Percentiles rank a stretch among this genome's conserved stretches.
Conservation (phyloP, 2,113 vertebrate genomes). For the Archilochus colubris region DNA sequence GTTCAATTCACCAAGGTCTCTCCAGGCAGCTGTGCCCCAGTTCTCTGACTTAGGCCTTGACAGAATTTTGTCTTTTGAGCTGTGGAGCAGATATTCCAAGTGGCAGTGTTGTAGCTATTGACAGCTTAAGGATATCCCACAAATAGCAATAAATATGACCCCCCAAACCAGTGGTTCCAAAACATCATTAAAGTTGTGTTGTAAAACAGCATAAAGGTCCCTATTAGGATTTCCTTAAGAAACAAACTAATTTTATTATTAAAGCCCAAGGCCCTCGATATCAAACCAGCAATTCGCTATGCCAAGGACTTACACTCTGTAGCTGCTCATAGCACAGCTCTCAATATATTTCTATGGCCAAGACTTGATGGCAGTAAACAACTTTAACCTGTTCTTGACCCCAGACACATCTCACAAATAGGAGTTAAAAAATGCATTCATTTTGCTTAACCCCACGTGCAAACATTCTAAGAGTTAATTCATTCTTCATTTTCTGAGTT, state of each 20-base stretch:
- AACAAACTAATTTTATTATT: conserved; percentile 35
- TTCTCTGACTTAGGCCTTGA: neutral
- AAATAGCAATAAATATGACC: conserved; percentile 4
- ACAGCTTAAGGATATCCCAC: conserved; percentile 24
- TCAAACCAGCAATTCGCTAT: conserved; percentile 33
- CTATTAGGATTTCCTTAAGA: conserved; percentile 39
- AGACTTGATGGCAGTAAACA: conserved; percentile 42
- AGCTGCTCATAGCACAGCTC: conserved; percentile 24
- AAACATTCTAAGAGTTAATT: conserved; percentile 1
- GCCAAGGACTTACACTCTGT: neutral
- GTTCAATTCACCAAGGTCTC: neutral
- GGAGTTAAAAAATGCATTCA: neutral
- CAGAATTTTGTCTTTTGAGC: neutral
- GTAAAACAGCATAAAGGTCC: conserved; percentile 3
- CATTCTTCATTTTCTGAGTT: neutral
- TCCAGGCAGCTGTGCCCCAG: neutral
- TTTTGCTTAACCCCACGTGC: neutral
- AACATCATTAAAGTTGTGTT: conserved; percentile 4
- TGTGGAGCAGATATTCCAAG: neutral
- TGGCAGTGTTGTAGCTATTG: neutral
- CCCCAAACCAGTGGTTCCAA: conserved; percentile 15
- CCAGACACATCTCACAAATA: conserved; percentile 12
- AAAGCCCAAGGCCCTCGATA: conserved; percentile 6
- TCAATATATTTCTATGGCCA: conserved; percentile 40
- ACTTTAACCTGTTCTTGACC: conserved; percentile 41